Conservation (phyloP, 2,113 vertebrate genomes). For the Saguinus midas region DNA sequence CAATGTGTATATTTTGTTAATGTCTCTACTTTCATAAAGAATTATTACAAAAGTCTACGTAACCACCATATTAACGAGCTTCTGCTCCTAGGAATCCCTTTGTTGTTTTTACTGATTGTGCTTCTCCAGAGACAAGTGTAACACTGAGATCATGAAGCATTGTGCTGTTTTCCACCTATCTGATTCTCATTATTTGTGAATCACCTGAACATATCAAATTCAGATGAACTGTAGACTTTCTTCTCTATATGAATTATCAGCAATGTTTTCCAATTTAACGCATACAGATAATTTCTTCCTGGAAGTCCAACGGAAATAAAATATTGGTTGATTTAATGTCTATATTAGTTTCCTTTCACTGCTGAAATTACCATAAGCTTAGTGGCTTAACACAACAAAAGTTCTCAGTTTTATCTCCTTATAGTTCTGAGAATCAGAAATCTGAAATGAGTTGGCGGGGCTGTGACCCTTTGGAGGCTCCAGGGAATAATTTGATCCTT, state of each 20-base stretch:
- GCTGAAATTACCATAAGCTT: background rate
- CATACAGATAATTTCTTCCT: background rate
- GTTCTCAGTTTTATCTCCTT: background rate
- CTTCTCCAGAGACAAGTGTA: background rate
- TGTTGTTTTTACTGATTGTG: background rate
- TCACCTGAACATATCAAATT: background rate
- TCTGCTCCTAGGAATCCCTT: background rate
- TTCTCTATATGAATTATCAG: background rate
- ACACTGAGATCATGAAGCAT: background rate
- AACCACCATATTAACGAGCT: background rate
- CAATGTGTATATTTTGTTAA: background rate
- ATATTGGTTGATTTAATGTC: background rate
- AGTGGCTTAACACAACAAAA: background rate
- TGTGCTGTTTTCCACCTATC: background rate
- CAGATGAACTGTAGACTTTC: background rate
- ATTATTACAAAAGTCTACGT: background rate
- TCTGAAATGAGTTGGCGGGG: background rate
- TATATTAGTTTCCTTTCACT: background rate
- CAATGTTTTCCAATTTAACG: background rate
- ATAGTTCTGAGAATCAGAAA: background rate
- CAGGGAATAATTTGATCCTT: background rate
- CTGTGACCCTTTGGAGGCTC: accelerated
- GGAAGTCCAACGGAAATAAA: background rate
- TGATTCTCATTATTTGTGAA: background rate
- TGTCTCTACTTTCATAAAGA: background rate